Evolutionary conservation across 2,797 vertebrate genomes (phyloP).

Genomic region (Scomberomorus guttatus): DNA sequence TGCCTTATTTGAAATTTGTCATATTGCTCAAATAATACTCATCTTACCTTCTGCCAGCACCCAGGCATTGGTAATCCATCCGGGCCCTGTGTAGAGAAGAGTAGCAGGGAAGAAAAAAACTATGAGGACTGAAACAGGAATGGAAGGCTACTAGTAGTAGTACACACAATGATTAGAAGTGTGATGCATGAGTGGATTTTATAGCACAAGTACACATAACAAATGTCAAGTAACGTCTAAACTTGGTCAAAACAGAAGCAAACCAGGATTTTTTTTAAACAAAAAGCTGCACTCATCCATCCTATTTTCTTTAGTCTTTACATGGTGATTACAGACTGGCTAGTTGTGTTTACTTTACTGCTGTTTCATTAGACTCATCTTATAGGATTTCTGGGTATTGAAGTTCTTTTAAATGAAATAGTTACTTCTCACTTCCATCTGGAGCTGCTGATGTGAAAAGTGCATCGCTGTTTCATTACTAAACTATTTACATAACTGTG

Average conservation of each 20-base stretch:
- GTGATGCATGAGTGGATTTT: not conserved
- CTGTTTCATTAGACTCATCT: not conserved
- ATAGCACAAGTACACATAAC: not conserved
- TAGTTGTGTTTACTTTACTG: not conserved
- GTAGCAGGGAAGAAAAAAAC: constrained; percentile 27
- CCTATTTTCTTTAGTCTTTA: not conserved
- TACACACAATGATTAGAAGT: not conserved
- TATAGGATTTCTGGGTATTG: not conserved
- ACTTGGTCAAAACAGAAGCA: not conserved
- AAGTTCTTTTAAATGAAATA: not conserved
- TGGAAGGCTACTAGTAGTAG: not conserved
- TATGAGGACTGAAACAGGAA: constrained; percentile 43
- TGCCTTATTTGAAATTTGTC: not conserved
- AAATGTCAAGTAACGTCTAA: constrained; percentile 3
- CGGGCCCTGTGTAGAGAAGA: constrained; percentile 90
- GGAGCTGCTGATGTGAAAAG: not conserved
- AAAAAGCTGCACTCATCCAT: not conserved
- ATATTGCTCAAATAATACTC: not conserved
- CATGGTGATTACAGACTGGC: not conserved
- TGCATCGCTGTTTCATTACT: not conserved
- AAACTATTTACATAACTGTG: not conserved
- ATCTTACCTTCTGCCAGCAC: constrained; percentile 98
- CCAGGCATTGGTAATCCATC: constrained; percentile 99
- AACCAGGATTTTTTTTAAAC: not conserved
- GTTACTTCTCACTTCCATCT: not conserved